These are phyloP conservation scores for Dryobates pubescens DNA, from an alignment of 2,797 vertebrate species.

Conservation along the genomic window DNA sequence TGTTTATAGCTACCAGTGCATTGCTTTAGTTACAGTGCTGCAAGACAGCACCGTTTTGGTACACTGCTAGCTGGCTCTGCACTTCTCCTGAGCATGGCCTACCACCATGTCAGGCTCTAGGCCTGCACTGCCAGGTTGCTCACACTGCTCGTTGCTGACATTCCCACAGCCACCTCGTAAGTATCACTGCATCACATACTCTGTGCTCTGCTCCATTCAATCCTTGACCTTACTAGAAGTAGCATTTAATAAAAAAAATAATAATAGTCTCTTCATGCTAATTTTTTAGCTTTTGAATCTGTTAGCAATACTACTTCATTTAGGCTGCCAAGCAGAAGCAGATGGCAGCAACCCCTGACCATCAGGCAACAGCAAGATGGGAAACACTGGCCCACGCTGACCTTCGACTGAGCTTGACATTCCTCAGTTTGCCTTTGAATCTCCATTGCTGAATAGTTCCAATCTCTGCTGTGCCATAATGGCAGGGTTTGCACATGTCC, in stretches of 20 bases:
- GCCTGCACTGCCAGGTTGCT: too few relatives aligned
- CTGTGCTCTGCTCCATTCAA: background rate
- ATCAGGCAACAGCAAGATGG: background rate
- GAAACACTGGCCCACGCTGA: background rate
- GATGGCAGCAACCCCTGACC: background rate
- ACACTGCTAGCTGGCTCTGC: too few relatives aligned
- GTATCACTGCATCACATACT: background rate
- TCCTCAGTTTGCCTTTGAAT: background rate
- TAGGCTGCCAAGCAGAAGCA: background rate
- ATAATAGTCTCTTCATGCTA: background rate
- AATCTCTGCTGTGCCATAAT: background rate
- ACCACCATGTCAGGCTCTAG: too few relatives aligned
- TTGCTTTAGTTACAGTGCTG: too few relatives aligned
- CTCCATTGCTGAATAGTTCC: background rate
- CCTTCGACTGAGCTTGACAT: background rate
- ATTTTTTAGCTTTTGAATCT: slow-evolving; percentile 5
- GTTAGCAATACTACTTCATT: background rate
- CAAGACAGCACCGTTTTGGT: too few relatives aligned
- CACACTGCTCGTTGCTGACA: too few relatives aligned
- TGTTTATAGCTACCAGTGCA: too few relatives aligned
- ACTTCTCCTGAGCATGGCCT: too few relatives aligned
- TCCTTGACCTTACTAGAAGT: background rate
- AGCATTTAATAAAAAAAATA: background rate
- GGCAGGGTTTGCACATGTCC: background rate
- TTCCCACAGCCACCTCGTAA: too few relatives aligned